phyloP scores from a whole-genome alignment of 2,113 vertebrate species.

The Podocnemis expansa region DNA sequence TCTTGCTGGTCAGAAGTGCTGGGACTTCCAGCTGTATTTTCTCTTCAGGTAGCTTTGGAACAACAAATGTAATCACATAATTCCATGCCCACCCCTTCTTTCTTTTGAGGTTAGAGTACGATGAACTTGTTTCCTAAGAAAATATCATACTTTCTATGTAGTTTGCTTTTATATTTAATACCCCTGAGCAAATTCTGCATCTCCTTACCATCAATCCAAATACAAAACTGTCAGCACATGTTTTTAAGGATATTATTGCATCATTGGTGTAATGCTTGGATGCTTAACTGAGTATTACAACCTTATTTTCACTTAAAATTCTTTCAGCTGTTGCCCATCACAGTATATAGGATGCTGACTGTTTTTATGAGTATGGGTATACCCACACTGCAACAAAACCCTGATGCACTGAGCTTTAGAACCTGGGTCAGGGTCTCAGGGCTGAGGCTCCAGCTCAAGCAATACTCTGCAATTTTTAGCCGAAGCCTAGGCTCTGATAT shows the following conservation, averaged over 20 bases:
- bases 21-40: neutral
- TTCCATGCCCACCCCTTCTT: neutral
- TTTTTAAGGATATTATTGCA: neutral
- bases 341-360: no score
- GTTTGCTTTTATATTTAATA: neutral
- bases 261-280: neutral
- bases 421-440: neutral
- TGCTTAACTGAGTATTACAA: neutral
- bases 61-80: neutral
- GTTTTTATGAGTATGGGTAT: neutral
- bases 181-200: neutral
- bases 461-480: neutral
- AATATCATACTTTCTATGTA: neutral
- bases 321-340: slow-evolving; percentile 22
- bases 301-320: neutral
- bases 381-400: neutral
- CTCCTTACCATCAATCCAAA: neutral
- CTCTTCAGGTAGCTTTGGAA: neutral
- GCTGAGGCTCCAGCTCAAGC: neutral
- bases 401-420: neutral
- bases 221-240: neutral
- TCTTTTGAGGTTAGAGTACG: neutral
- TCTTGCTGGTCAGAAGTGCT: neutral
- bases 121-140: neutral
- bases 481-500: neutral